These are phyloP conservation scores for Macrotis lagotis DNA, from an alignment of 2,113 vertebrate genomes.

Conservation along the genomic window DNA sequence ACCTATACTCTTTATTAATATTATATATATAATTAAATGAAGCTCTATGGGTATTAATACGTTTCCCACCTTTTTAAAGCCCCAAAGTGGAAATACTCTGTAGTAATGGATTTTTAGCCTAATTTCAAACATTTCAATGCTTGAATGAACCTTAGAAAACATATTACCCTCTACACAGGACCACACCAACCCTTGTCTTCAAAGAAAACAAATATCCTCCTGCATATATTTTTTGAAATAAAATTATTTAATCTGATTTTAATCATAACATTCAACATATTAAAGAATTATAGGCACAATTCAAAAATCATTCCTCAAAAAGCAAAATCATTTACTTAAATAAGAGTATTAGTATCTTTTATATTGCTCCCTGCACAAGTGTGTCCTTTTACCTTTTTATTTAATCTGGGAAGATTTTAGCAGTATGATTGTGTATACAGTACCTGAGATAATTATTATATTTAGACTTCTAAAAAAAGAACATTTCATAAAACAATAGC, in stretches of 20 bases:
- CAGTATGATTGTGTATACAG: not conserved
- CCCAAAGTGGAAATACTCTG: conserved; percentile 32
- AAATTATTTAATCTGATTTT: conserved; percentile 58
- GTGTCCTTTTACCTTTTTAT: conserved; percentile 63
- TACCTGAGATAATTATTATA: not conserved
- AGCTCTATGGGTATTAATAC: conserved; percentile 57
- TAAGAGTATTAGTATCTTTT: not conserved
- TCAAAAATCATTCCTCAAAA: conserved; percentile 69
- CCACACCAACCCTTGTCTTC: not conserved
- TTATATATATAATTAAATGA: conserved; percentile 59
- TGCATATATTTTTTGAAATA: conserved; percentile 28
- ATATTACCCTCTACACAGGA: conserved; percentile 3
- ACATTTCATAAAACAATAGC: not conserved
- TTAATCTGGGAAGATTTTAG: conserved; percentile 52
- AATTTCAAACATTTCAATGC: not conserved
- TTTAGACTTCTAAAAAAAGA: not conserved
- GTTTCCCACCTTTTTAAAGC: conserved; percentile 57
- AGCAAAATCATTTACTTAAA: conserved; percentile 70
- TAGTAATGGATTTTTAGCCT: not conserved
- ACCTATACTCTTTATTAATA: conserved; percentile 69
- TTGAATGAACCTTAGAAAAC: conserved; percentile 38
- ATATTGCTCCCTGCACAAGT: conserved; percentile 54
- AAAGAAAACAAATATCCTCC: conserved; percentile 8
- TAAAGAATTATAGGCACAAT: conserved; percentile 30
- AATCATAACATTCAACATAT: conserved; percentile 28